Evolutionary conservation across 2,797 vertebrate genomes (phyloP), one percentile per base, ranked within the genome.

Genomic region (Merluccius polli): DNA sequence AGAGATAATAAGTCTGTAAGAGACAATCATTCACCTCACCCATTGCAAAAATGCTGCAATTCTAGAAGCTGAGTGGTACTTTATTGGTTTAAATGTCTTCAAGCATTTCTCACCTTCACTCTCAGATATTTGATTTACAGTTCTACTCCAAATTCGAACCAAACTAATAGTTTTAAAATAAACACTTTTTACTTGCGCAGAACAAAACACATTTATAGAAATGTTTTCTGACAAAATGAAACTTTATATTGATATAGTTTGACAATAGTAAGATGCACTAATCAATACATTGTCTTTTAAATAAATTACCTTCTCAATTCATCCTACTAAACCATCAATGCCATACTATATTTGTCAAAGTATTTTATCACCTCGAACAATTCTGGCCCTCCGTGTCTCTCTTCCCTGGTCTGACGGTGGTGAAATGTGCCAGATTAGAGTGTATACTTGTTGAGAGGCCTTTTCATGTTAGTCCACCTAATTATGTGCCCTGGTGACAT

Each of bases 401-500:
- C 84, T 81, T 27, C 32, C 72, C 84, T 81, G 86, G 83, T 86
- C 48, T 52, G 71, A 75, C 68, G 77, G 81, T 87, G 82, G 84
- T 86, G 75, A 75, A 86, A 86, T 79, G 74, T 33, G 71, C 73
- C 73, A 85, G 82, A 87, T 83, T 84, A 82, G 16, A 21, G 15
- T 52, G 38, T 2, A 15, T 18, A 52, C 44, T 44, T 44, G 44
- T 52, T 52, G 44, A 52, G 73, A 79, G 78, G 67, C 73, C 77
- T 75, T 33, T 74, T 75, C 70, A 67, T 73, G 82, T 83, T 83
- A 78, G 71, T 68, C 76, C 32, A 76, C 78, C 77, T 83, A 84
- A 86, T 87, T 87, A 85, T 83, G 84, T 74, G 76, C 71, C 38
- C 67, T 79, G 78, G 81, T 77, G 73, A 80, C 82, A 82, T 70